phyloP scores from a whole-genome alignment of 2,797 vertebrate genomes.

The Argentina silus region DNA sequence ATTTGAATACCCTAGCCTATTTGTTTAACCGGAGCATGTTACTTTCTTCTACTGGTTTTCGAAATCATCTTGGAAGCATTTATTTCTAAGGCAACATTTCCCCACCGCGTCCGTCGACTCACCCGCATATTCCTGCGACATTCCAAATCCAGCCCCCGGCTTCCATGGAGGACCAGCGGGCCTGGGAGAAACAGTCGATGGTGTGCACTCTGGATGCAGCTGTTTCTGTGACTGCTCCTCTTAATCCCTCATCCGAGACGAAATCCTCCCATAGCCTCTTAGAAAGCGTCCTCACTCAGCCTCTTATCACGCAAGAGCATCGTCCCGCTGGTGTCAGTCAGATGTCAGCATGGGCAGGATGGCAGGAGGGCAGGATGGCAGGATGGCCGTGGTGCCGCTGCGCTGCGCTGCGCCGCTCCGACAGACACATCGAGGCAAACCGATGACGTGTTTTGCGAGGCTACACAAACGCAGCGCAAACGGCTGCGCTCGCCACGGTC shows the following conservation, averaged over 20 bases:
- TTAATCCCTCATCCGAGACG: slow-evolving; percentile 37
- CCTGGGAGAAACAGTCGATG: slow-evolving; percentile 53
- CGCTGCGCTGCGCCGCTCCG: slow-evolving; percentile 2
- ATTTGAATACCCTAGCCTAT: too few species aligned
- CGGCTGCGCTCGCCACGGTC: too few species aligned
- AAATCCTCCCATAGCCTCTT: slow-evolving; percentile 46
- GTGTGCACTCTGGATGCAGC: slow-evolving; percentile 22
- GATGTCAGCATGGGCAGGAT: slow-evolving; percentile 56
- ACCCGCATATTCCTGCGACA: slow-evolving; percentile 66
- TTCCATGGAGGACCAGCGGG: slow-evolving; percentile 50
- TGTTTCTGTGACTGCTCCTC: slow-evolving; percentile 11
- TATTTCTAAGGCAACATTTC: background rate
- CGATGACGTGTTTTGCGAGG: slow-evolving; percentile 55
- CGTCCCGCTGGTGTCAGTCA: slow-evolving; percentile 49
- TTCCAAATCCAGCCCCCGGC: slow-evolving; percentile 71
- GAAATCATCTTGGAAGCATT: background rate
- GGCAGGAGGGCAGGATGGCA: too few species aligned
- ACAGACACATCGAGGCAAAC: slow-evolving; percentile 38
- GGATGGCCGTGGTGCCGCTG: slow-evolving; percentile 36
- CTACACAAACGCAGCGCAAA: too few species aligned
- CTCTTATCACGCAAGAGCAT: slow-evolving; percentile 53
- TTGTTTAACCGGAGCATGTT: too few species aligned
- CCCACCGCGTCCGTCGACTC: slow-evolving; percentile 43
- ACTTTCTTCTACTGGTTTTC: too few species aligned
- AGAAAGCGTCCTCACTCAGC: slow-evolving; percentile 29